Base-by-base conservation (phyloP, 2,113 vertebrate species). In the Zosterops borbonicus region DNA sequence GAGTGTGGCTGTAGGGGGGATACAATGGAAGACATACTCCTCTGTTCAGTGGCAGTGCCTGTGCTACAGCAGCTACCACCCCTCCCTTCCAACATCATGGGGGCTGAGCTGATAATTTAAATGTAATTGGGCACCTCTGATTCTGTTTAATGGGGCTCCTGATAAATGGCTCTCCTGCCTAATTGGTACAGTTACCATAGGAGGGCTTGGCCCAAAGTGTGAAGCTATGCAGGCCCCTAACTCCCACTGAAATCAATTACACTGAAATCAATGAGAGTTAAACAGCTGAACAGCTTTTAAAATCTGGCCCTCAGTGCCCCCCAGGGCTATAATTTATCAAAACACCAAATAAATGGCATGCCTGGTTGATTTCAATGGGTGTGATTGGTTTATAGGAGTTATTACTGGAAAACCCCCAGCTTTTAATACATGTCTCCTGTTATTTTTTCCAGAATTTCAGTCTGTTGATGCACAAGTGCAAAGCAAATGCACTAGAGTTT, bases 221-320 rank as follows among this genome's bases (percentile, higher is more conserved):
- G 81, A 89, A 91, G 93, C 28, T 53, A 75, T 71, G 46, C 74
- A 91, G 83, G 81, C 89, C 93, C 91, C 89, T 79, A 94, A 92
- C 91, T 97, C 96, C 94, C 96, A 94, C 95, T 91, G 95, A 97
- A 96, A 96, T 94, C 95, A 97, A 94, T 95, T 97, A 95, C 3
- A 4, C 35, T 82, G 83, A 73, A 95, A 95, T 97, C 94, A 94
- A 95, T 94, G 93, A 87, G 83, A 95, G 87, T 92, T 95, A 89
- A 95, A 79, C 89, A 96, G 89, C 73, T 92, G 83, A 97, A 94
- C 15, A 91, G 96, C 91, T 95, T 95, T 94, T 76, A 91, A 95
- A 94, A 85, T 84, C 80, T 89, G 77, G 77, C 67, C 83, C 65
- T 84, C 1, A 1, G 55, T 87, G 83, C 58, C 91, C 83, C 86